Evolutionary conservation across 2,113 vertebrate species (phyloP), one percentile per base, ranked within the genome.

Genomic region (Oenanthe melanoleuca): DNA sequence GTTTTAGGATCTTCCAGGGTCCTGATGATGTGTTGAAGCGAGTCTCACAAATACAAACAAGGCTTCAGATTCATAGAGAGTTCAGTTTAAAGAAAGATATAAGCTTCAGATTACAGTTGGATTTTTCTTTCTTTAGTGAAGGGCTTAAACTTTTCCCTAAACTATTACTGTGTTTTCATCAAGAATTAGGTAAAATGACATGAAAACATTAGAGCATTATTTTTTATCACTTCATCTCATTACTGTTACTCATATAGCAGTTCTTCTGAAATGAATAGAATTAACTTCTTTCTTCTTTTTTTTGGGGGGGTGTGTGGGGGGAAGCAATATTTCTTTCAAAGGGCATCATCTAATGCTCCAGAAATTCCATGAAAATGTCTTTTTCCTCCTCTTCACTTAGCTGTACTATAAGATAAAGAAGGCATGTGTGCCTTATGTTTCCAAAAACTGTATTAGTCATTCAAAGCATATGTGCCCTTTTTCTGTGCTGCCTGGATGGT

Each of bases 341-440:
- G 40, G n/a, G 25, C 34, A 87, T 70, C 38, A 80, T 50, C 87
- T 88, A 79, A 78, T 88, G 34, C 60, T 57, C 12, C 20, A n/a
- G 31, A 59, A 61, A 64, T 59, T 64, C 55, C 56, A 70, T 71
- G 57, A 91, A 94, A 92, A 71, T 60, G 23, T 80, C 78, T 67
- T 73, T 50, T 37, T 91, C 29, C 66, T 87, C 81, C 69, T 89
- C 84, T 60, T 92, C 80, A 81, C 45, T 80, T 81, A 80, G 53
- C 86, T 89, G 69, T 94, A 52, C 33, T 91, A 10, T 44, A 69
- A 82, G 69, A 94, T 87, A 95, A 49, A 38, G 71, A 67, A 92
- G 72, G 56, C 69, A 85, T 63, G 29, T 73, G 34, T 87, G 73
- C 71, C 88, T 94, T 89, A 23, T 93, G 4, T 93, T 85, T 94